Base-by-base conservation (phyloP, 2,888 invertebrate species). In the Plebejus argus region DNA sequence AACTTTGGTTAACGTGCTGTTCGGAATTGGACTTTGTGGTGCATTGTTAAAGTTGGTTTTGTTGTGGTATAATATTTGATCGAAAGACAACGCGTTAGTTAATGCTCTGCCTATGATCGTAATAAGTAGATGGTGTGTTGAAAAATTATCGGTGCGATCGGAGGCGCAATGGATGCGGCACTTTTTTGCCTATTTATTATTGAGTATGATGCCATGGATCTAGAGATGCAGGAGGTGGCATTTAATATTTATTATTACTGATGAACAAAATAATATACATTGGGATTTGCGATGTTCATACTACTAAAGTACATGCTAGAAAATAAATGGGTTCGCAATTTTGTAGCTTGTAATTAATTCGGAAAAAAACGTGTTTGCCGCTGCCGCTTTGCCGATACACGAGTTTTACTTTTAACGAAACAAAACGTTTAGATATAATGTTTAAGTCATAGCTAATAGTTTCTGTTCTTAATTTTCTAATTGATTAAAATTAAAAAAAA, bases 91-190 rank as follows among this genome's bases (percentile, higher is more conserved):
- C 84, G 87, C 89, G 90, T 91, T 91, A 88, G 91, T 91, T 93
- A 91, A 92, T 92, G 91, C 88, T 90, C 88, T 90, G 91, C 88
- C 91, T 93, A 92, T 91, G 93, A 92, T 92, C 90, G 92, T 92
- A 93, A 93, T 94, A 93, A 93, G 94, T 92, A 92, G 93, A 93
- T 89, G 92, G 92, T 92, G 92, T 92, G 94, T 93, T 93, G 93
- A 94, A 93, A 93, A 94, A 94, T 93, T 93, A 93, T 93, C 93
- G 91, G 91, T 88, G 87, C 91, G 88, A 93, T 93, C 93, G 91
- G 91, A 92, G 93, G 92, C 91, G 90, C 92, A 91, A 89, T 92
- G 91, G 90, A 90, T 89, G 91, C 90, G 88, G 89, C 88, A 89
- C 90, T 93, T 93, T 92, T 93, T 93, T 92, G 90, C 89, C 90